A percentile compares a stretch with the other conserved stretches of the same genome.
Conservation (phyloP, 2,113 vertebrate species). For the Phasianus colchicus region DNA sequence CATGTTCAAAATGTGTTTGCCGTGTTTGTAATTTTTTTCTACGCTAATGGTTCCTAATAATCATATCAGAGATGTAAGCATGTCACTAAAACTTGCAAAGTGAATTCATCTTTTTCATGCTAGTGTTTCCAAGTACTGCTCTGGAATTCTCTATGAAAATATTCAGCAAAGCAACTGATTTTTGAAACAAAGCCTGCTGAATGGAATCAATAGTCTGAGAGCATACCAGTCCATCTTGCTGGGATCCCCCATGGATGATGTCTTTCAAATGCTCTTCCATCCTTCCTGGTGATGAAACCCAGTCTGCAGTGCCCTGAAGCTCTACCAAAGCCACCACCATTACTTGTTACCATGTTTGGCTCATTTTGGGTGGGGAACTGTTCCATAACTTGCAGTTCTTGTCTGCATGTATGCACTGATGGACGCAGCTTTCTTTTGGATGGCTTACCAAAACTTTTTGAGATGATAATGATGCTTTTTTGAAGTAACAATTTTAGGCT, state of each 20-base stretch:
- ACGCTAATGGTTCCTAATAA: neutral
- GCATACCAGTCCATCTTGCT: rapidly evolving
- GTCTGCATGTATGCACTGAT: neutral
- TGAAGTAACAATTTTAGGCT: neutral
- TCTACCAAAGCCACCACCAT: neutral
- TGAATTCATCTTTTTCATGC: neutral
- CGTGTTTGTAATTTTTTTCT: neutral
- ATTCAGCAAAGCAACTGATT: neutral
- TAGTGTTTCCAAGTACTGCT: neutral
- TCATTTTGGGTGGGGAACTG: neutral
- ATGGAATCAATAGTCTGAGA: neutral
- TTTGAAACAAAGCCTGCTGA: neutral
- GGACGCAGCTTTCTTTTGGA: no score
- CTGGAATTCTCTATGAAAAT: neutral
- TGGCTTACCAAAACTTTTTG: neutral
- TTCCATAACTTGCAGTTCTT: neutral
- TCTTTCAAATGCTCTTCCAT: neutral
- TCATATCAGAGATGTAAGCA: neutral
- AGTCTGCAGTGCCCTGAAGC: no score
- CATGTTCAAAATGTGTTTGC: neutral
- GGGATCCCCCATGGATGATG: rapidly evolving
- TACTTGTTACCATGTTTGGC: neutral
- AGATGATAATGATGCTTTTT: neutral
- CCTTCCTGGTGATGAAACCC: neutral
- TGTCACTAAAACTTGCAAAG: neutral